phyloP scores from a whole-genome alignment of 2,113 vertebrate genomes.

The Microcebus tavaratra region DNA sequence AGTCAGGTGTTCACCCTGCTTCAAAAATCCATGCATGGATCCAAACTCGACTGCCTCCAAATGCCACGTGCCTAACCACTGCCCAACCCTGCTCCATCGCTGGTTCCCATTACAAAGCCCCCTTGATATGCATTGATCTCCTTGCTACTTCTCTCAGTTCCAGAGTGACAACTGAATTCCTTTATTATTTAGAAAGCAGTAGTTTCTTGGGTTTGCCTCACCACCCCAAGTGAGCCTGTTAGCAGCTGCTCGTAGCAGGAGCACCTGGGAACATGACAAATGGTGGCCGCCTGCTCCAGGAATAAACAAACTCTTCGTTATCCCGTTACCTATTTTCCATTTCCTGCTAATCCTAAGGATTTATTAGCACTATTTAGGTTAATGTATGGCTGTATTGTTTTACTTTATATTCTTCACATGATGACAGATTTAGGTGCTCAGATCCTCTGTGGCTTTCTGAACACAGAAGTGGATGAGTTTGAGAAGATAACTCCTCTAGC shows the following conservation, averaged over 20 bases:
- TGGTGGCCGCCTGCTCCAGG: conserved; percentile 48
- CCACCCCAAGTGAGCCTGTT: conserved; percentile 53
- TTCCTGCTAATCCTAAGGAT: conserved; percentile 79
- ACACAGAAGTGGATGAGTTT: background rate
- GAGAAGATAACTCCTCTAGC: background rate
- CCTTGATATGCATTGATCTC: background rate
- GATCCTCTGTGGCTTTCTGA: conserved; percentile 36
- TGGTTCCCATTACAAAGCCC: background rate
- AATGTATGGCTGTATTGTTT: conserved; percentile 77
- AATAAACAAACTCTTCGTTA: conserved; percentile 82
- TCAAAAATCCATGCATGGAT: background rate
- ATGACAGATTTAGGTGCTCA: conserved; percentile 68
- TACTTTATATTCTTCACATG: conserved; percentile 76
- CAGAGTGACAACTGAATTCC: conserved; percentile 6
- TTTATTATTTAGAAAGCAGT: conserved; percentile 58
- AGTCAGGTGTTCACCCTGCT: background rate
- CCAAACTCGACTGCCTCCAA: background rate
- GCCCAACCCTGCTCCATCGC: background rate
- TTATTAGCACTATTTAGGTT: conserved; percentile 83
- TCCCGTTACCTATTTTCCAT: conserved; percentile 79
- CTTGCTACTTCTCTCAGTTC: background rate
- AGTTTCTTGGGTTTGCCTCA: conserved; percentile 59
- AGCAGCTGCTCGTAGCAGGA: conserved; percentile 65
- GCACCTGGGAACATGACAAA: conserved; percentile 69
- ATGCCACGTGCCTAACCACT: background rate